These are phyloP conservation scores for Catonia carolina DNA, from an alignment of 2,888 invertebrate species.

Conservation along the genomic window DNA sequence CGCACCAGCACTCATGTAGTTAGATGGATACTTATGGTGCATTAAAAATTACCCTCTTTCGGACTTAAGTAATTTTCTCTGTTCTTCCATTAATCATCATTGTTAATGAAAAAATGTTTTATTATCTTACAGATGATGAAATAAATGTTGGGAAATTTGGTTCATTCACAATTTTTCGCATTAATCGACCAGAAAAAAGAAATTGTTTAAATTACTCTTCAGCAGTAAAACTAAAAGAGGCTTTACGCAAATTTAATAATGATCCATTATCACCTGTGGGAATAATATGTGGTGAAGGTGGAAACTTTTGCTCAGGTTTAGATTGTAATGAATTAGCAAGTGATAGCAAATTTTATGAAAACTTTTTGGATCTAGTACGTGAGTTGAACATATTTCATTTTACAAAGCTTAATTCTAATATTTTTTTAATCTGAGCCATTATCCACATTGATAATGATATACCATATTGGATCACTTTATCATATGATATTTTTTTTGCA, in stretches of 20 bases:
- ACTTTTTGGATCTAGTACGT: slow-evolving; percentile 24
- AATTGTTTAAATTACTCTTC: slow-evolving; percentile 75
- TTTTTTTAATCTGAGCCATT: no score
- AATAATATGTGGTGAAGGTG: slow-evolving; percentile 84
- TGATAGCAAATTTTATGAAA: slow-evolving; percentile 29
- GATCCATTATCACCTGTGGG: slow-evolving; percentile 63
- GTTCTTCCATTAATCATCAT: no score
- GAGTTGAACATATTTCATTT: not conserved
- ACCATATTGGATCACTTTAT: no score
- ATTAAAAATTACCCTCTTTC: no score
- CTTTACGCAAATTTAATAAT: slow-evolving; percentile 71
- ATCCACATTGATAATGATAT: no score
- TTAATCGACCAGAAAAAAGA: slow-evolving; percentile 74
- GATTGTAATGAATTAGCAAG: slow-evolving; percentile 68
- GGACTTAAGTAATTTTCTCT: no score
- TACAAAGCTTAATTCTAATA: no score
- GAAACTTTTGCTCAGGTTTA: slow-evolving; percentile 88
- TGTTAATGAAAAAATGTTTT: no score
- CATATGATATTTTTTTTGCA: no score
- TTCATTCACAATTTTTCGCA: slow-evolving; percentile 53
- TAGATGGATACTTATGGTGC: no score
- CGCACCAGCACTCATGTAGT: no score
- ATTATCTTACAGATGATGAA: no score
- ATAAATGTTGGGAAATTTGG: slow-evolving; percentile 19
- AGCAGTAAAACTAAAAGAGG: slow-evolving; percentile 58